phyloP scores from a whole-genome alignment of 1,140 invertebrate genomes.

The Batillaria attramentaria region DNA sequence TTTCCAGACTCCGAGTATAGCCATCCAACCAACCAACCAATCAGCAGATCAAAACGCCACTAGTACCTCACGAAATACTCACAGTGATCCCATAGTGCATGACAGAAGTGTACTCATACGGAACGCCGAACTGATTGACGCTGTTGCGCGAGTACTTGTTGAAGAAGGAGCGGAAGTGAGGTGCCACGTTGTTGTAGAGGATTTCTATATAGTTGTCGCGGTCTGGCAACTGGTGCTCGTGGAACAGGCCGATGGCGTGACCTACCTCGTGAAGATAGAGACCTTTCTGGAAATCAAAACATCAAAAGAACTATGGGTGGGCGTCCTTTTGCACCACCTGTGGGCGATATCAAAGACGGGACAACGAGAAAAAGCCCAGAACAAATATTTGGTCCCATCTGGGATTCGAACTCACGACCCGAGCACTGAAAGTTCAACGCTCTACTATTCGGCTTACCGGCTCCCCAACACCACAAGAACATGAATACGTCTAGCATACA shows the following conservation, averaged over 20 bases:
- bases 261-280: conserved; percentile 71
- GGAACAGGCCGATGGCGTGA: conserved; percentile 71
- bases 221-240: conserved; percentile 72
- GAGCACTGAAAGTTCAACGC: no score
- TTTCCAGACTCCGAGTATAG: no score
- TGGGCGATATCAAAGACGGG: no score
- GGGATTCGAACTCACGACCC: no score
- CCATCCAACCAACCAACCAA: no score
- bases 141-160: conserved; percentile 59
- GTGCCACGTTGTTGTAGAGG: conserved; percentile 67
- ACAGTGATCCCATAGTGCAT: conserved; percentile 74
- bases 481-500: not conserved
- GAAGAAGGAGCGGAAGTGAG: conserved; percentile 65
- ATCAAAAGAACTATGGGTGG: conserved; percentile 2
- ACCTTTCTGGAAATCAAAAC: conserved; percentile 60
- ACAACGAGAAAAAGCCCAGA: no score
- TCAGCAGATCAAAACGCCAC: no score
- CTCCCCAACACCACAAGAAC: no score
- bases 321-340: no score
- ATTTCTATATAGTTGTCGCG: conserved; percentile 69
- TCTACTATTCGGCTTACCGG: no score
- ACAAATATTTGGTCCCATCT: no score
- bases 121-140: conserved; percentile 58
- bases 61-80: no score
- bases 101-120: conserved; percentile 68